A percentile compares a stretch with the other conserved stretches of the same genome.
Conservation (phyloP, 2,797 vertebrate species). For the Anableps anableps region DNA sequence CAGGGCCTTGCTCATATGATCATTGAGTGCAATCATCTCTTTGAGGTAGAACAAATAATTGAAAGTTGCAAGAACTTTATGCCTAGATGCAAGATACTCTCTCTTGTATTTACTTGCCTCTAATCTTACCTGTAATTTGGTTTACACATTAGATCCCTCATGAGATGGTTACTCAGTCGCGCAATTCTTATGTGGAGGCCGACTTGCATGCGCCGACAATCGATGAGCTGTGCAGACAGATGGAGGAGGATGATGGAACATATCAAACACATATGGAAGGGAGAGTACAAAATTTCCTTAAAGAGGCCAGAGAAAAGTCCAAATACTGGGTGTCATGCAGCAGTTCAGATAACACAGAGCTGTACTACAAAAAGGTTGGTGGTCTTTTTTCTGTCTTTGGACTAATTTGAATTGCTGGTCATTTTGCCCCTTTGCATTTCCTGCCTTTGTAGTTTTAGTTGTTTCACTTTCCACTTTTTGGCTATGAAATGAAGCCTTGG, state of each 20-base stretch:
- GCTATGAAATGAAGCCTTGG: not conserved
- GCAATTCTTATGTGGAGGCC: slow-evolving; percentile 91
- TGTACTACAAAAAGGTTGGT: slow-evolving; percentile 93
- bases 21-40: slow-evolving; percentile 92
- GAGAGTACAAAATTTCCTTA: slow-evolving; percentile 88
- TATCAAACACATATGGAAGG: slow-evolving; percentile 87
- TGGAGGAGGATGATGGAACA: slow-evolving; percentile 88
- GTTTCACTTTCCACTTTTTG: not conserved
- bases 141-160: slow-evolving; percentile 87
- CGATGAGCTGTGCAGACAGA: slow-evolving; percentile 88
- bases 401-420: not conserved
- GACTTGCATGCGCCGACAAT: slow-evolving; percentile 89
- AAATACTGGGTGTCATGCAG: slow-evolving; percentile 93
- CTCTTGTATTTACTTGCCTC: slow-evolving; percentile 17
- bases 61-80: slow-evolving; percentile 38
- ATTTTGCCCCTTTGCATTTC: not conserved
- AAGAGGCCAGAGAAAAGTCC: slow-evolving; percentile 93
- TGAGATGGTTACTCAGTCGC: slow-evolving; percentile 94
- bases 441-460: not conserved
- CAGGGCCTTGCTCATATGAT: slow-evolving; percentile 99
- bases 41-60: slow-evolving; percentile 84
- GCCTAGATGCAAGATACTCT: slow-evolving; percentile 23
- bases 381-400: not conserved
- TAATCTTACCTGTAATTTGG: slow-evolving; percentile 29
- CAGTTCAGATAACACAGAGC: slow-evolving; percentile 90